Conservation (phyloP, 2,888 invertebrate species). For the Oscheius sp. region DNA sequence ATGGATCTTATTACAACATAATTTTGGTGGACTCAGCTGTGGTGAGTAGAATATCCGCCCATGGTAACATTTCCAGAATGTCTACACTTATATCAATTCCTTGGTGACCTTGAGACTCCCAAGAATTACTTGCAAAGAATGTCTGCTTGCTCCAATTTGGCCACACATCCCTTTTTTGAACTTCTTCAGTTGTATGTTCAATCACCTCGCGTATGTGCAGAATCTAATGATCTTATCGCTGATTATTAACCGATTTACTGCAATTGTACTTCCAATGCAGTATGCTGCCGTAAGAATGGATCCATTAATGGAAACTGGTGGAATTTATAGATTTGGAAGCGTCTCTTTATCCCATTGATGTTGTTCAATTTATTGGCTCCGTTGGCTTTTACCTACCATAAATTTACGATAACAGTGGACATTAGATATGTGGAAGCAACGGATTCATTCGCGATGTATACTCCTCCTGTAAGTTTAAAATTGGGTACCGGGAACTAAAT, state of each 20-base stretch:
- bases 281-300: neutral
- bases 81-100: neutral
- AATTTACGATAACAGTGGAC: neutral
- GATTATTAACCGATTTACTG: neutral
- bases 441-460: neutral
- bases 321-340: neutral
- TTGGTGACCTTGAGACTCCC: neutral
- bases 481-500: too few relatives aligned
- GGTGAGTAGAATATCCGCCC: neutral
- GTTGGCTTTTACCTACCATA: neutral
- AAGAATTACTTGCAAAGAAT: neutral
- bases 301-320: neutral
- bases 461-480: neutral
- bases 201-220: constrained; percentile 6
- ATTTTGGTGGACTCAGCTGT: neutral
- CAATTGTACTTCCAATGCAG: neutral
- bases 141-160: neutral
- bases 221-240: constrained; percentile 2
- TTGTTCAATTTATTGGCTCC: neutral
- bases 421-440: neutral
- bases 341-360: neutral
- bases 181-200: constrained; percentile 4
- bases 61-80: neutral
- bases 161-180: neutral
- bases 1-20: neutral